A percentile compares a stretch with the other conserved stretches of the same genome.
These are phyloP conservation scores for Propsilocerus akamusi DNA, from an alignment of 1,140 invertebrate genomes.

Conservation along the genomic window DNA sequence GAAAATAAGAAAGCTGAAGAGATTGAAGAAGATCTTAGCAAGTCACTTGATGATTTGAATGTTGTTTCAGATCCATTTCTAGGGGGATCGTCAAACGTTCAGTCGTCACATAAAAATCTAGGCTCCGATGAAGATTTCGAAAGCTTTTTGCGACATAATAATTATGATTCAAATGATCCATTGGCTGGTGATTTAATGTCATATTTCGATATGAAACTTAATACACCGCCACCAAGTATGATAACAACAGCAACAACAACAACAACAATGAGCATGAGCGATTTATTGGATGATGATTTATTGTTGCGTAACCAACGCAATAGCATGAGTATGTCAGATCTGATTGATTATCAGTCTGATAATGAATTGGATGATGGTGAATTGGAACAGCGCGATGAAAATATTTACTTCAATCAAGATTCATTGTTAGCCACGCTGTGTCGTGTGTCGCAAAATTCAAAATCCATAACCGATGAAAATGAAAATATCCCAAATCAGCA, in stretches of 20 bases:
- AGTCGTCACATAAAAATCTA: no score
- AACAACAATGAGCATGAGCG: not conserved
- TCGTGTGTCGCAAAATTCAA: not conserved
- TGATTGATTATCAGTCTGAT: slow-evolving; percentile 1
- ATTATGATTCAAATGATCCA: slow-evolving; percentile 14
- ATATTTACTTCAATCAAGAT: not conserved
- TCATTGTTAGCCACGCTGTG: not conserved
- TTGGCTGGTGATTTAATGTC: slow-evolving; percentile 20
- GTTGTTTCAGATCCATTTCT: no score
- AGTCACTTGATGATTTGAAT: no score
- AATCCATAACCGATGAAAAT: not conserved
- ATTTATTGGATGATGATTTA: not conserved
- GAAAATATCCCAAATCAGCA: not conserved
- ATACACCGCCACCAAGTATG: slow-evolving; percentile 16
- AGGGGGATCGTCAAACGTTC: no score
- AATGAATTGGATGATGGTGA: not conserved
- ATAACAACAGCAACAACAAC: not conserved
- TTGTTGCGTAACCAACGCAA: not conserved
- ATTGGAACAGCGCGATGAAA: no score
- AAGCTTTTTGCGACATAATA: slow-evolving; percentile 19
- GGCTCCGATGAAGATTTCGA: slow-evolving; percentile 18
- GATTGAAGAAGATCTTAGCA: slow-evolving; percentile 9
- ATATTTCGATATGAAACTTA: slow-evolving; percentile 23
- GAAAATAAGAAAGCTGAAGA: slow-evolving; percentile 13
- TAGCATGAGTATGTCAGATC: not conserved